Evolutionary conservation across 2,888 invertebrate species (phyloP).

Genomic region (Agrotis puta): DNA sequence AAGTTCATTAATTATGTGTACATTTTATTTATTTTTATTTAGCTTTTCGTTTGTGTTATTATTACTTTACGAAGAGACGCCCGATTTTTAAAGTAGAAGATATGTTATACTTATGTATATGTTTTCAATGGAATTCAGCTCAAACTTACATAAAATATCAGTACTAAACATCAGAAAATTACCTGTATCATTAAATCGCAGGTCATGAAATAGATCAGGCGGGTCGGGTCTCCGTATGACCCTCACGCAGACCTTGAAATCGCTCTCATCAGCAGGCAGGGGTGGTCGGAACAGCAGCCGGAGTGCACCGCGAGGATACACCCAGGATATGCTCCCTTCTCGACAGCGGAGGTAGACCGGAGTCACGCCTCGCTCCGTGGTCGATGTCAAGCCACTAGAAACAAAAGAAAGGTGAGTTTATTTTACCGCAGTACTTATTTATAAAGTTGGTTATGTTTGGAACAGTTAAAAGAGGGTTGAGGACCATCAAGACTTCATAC

Average conservation of each 20-base stretch:
- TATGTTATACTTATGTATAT: not conserved
- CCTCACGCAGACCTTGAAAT: conserved; percentile 94
- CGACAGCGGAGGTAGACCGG: conserved; percentile 95
- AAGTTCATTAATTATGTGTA: conserved; percentile 38
- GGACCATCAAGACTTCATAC: not conserved
- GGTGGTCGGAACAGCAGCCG: conserved; percentile 92
- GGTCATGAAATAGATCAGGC: conserved; percentile 90
- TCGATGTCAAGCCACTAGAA: conserved; percentile 91
- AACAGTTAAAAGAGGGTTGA: not conserved
- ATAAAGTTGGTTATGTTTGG: not conserved
- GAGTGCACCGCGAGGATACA: conserved; percentile 94
- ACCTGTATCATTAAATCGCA: conserved; percentile 83
- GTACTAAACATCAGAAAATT: conserved; percentile 10
- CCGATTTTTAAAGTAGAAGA: not conserved
- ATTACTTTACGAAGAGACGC: not conserved
- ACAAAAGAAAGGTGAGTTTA: conserved; percentile 51
- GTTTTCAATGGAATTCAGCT: too few relatives aligned
- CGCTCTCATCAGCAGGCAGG: conserved; percentile 90
- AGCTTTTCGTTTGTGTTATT: not conserved
- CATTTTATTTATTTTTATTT: conserved; percentile 18
- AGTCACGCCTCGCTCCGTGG: conserved; percentile 92
- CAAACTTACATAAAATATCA: not conserved
- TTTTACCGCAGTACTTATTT: not conserved
- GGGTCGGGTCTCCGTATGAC: conserved; percentile 90
- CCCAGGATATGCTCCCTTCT: conserved; percentile 94